A percentile compares a stretch with the other conserved stretches of the same genome.
These are phyloP conservation scores for Dermochelys coriacea DNA, from an alignment of 2,797 vertebrate species.

Conservation along the genomic window DNA sequence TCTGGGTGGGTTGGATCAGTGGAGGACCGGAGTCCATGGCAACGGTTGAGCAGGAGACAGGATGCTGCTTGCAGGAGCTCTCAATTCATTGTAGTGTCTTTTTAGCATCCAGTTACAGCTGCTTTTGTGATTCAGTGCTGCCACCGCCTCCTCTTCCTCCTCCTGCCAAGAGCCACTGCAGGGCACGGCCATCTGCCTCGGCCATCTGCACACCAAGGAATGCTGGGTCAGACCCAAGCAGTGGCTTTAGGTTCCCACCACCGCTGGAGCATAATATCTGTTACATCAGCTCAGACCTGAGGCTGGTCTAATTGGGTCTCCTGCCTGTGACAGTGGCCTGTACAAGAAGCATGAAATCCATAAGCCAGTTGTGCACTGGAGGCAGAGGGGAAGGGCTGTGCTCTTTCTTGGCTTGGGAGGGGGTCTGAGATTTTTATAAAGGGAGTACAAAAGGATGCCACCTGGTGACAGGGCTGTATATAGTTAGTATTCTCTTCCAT, in stretches of 20 bases:
- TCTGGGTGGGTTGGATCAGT: slow-evolving; percentile 26
- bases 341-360: background rate
- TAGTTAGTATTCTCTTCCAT: background rate
- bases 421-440: no score
- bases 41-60: slow-evolving; percentile 45
- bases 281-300: no score
- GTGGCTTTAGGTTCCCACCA: background rate
- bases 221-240: background rate
- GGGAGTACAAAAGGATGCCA: no score
- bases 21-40: slow-evolving; percentile 57
- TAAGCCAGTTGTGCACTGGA: no score
- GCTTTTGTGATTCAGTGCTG: background rate
- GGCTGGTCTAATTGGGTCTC: no score
- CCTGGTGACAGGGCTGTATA: no score
- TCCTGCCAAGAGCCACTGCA: background rate
- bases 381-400: no score
- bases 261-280: no score
- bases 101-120: background rate
- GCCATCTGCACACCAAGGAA: background rate
- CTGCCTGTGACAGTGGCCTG: background rate
- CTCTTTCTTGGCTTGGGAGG: no score
- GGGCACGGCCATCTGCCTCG: background rate
- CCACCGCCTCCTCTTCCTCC: background rate
- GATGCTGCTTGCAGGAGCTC: slow-evolving; percentile 39
- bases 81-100: slow-evolving; percentile 16